Conservation (phyloP, 1,140 invertebrate species). For the Druon quercuslanigerum region DNA sequence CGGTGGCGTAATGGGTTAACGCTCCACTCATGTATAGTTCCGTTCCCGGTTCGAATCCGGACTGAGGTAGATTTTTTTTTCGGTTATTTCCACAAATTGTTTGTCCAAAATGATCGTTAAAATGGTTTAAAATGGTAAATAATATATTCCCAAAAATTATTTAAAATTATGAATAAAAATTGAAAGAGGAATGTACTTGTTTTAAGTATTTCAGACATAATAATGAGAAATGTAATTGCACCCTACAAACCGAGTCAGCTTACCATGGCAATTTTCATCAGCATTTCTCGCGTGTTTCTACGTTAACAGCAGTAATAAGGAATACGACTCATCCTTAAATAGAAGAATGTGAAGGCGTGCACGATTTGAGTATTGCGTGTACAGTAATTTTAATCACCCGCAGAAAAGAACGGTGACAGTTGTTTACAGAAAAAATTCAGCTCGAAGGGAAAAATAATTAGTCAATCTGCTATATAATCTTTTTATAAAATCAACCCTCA, state of each 20-base stretch:
- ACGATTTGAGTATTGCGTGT: constrained; percentile 4
- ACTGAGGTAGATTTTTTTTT: too few species aligned
- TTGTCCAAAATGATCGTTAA: too few species aligned
- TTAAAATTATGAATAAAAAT: too few species aligned
- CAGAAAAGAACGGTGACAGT: background rate
- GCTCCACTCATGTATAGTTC: too few species aligned
- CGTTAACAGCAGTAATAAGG: background rate
- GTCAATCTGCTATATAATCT: background rate
- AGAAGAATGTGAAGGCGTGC: background rate
- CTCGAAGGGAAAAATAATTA: background rate
- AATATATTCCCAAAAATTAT: too few species aligned
- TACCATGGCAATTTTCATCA: background rate
- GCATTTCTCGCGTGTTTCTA: background rate
- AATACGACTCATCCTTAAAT: background rate
- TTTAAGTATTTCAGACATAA: background rate
- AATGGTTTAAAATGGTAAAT: too few species aligned
- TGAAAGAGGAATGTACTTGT: background rate
- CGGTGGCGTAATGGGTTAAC: too few species aligned
- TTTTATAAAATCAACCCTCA: too few species aligned
- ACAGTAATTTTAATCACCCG: constrained; percentile 17
- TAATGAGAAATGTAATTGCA: background rate
- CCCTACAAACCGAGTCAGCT: background rate
- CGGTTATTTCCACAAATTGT: too few species aligned
- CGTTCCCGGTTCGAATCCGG: too few species aligned
- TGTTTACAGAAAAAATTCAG: background rate